These are phyloP conservation scores for Danio choprae DNA, from an alignment of 2,797 vertebrate genomes.

Conservation along the genomic window DNA sequence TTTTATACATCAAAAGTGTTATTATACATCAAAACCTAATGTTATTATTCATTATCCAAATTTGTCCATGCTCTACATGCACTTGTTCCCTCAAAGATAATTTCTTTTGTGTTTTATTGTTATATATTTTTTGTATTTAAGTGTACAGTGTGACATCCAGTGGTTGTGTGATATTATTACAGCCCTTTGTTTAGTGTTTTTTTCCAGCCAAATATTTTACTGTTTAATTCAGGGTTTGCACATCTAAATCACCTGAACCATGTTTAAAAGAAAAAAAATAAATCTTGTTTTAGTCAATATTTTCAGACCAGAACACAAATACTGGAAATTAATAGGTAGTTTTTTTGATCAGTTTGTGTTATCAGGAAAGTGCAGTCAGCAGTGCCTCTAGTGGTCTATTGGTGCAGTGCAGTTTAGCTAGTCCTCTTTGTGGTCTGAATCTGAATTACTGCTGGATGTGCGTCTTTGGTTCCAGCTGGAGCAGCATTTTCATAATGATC, in stretches of 20 bases:
- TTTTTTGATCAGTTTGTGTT: not conserved
- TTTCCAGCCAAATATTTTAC: not conserved
- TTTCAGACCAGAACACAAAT: not conserved
- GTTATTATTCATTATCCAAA: not conserved
- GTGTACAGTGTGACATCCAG: not conserved
- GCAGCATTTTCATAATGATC: slow-evolving; percentile 36
- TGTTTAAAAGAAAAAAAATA: not conserved
- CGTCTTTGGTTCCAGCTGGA: slow-evolving; percentile 13
- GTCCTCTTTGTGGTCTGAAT: not conserved
- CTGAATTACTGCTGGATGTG: slow-evolving; percentile 32
- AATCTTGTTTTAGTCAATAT: not conserved
- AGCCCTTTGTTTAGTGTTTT: not conserved
- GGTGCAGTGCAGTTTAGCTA: slow-evolving; percentile 32
- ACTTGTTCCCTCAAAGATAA: not conserved
- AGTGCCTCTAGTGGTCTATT: slow-evolving; percentile 53
- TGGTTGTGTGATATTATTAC: not conserved
- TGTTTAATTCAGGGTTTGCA: not conserved
- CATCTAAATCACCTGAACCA: not conserved
- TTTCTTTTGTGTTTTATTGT: not conserved
- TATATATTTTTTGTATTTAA: not conserved
- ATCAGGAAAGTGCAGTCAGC: slow-evolving; percentile 20
- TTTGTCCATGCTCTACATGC: not conserved
- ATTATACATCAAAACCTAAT: not conserved
- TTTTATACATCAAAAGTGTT: no score
- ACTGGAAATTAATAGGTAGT: not conserved